Percentiles rank a stretch among this genome's conserved stretches.
phyloP scores from a whole-genome alignment of 2,888 invertebrate species.

The Oxystoma pomonae region DNA sequence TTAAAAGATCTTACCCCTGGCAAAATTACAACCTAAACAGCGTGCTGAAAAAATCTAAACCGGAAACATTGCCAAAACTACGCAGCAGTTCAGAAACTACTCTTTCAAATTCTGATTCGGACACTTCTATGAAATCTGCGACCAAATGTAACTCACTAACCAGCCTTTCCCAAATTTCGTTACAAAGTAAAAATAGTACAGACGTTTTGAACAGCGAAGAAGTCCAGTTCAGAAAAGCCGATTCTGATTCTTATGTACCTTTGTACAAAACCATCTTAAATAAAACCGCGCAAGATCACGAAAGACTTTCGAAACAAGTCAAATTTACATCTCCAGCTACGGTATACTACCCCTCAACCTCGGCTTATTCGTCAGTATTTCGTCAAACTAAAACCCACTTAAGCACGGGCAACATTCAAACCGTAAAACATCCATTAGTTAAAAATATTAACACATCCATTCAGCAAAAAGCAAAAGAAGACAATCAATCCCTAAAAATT shows the following conservation, averaged over 20 bases:
- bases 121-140: background rate
- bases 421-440: background rate
- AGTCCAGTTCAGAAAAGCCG: background rate
- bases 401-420: background rate
- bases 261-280: constrained; percentile 14
- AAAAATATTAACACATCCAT: background rate
- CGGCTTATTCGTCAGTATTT: background rate
- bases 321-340: constrained; percentile 18
- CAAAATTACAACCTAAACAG: constrained; percentile 27
- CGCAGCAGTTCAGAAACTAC: background rate
- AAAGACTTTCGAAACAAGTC: constrained; percentile 13
- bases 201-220: background rate
- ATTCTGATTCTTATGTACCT: background rate
- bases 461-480: background rate
- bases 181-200: background rate
- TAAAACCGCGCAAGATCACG: background rate
- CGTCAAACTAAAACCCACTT: constrained; percentile 2
- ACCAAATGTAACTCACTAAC: background rate
- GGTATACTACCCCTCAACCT: constrained; percentile 10
- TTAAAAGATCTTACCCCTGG: constrained; percentile 26
- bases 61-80: background rate
- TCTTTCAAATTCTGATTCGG: background rate
- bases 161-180: background rate
- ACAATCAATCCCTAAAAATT: background rate
- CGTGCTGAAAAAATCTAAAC: background rate